These are phyloP conservation scores for Tribolium castaneum DNA, from an alignment of 1,140 invertebrate species.

Conservation along the genomic window DNA sequence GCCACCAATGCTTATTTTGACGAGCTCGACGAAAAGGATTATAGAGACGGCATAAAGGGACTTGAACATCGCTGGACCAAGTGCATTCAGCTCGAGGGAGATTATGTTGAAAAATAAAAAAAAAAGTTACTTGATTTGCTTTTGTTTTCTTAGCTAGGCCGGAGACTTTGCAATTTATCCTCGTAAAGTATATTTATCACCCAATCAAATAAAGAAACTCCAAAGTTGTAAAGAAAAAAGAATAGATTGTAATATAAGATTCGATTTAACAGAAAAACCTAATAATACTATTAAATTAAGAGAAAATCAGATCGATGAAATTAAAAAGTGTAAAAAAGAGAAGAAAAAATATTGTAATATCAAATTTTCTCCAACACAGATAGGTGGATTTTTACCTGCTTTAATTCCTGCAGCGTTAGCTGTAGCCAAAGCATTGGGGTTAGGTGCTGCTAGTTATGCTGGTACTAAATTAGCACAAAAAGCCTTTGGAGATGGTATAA, in stretches of 20 bases:
- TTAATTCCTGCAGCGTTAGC: conserved; percentile 39
- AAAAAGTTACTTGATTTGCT: too few relatives aligned
- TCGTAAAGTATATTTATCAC: conserved; percentile 42
- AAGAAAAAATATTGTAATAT: conserved; percentile 39
- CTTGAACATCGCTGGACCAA: too few relatives aligned
- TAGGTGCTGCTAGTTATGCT: conserved; percentile 39
- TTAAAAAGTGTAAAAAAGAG: conserved; percentile 33
- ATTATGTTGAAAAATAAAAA: too few relatives aligned
- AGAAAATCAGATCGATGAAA: conserved; percentile 38
- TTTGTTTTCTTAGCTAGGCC: too few relatives aligned
- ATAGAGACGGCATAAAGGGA: too few relatives aligned
- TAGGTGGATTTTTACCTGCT: conserved; percentile 35
- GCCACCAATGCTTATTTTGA: too few relatives aligned
- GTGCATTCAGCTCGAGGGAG: too few relatives aligned
- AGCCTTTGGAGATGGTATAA: conserved; percentile 8
- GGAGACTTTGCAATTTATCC: too few relatives aligned
- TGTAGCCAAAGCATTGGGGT: conserved; percentile 38
- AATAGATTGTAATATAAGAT: conserved; percentile 37
- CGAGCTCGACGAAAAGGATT: too few relatives aligned
- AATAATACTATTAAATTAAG: conserved; percentile 42
- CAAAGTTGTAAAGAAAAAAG: conserved; percentile 26
- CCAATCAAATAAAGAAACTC: conserved; percentile 32
- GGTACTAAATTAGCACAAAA: conserved; percentile 42
- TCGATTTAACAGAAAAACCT: conserved; percentile 25
- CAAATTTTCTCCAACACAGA: conserved; percentile 36